These are phyloP conservation scores for Platalea minor DNA, from an alignment of 2,797 vertebrate species.

Conservation along the genomic window DNA sequence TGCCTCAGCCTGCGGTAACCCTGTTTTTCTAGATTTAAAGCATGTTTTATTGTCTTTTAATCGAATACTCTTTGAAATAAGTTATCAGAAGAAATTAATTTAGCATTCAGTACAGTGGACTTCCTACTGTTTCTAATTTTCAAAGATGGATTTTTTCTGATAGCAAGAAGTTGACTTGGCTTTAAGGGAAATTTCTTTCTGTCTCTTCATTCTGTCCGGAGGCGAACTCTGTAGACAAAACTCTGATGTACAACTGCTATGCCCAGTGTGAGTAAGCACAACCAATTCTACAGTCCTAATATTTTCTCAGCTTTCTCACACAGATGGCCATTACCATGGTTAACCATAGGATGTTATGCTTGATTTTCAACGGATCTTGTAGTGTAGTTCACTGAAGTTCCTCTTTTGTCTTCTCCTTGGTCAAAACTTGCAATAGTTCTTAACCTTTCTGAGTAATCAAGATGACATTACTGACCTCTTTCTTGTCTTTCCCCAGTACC, in stretches of 20 bases:
- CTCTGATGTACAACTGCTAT: neutral
- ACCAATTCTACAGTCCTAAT: neutral
- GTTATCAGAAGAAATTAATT: slow-evolving; percentile 61
- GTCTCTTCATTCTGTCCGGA: neutral
- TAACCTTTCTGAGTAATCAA: slow-evolving; percentile 22
- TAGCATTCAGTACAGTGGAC: neutral
- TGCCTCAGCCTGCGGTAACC: neutral
- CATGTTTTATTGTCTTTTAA: slow-evolving; percentile 55
- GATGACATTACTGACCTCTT: neutral
- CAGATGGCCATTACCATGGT: neutral
- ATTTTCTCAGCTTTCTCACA: neutral
- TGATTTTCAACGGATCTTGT: neutral
- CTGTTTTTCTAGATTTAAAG: slow-evolving; percentile 53
- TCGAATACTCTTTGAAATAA: slow-evolving; percentile 47
- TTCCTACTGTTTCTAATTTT: slow-evolving; percentile 51
- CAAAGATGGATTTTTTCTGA: slow-evolving; percentile 32
- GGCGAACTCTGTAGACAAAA: neutral
- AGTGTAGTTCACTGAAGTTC: neutral
- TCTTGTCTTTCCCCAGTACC: neutral
- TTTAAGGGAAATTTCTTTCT: neutral
- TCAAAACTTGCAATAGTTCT: neutral
- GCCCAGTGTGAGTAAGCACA: neutral
- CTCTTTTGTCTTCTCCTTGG: neutral
- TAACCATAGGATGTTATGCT: neutral
- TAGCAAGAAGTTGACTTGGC: neutral